Conservation (phyloP, 2,888 invertebrate genomes). For the Cheilosia scutellata region DNA sequence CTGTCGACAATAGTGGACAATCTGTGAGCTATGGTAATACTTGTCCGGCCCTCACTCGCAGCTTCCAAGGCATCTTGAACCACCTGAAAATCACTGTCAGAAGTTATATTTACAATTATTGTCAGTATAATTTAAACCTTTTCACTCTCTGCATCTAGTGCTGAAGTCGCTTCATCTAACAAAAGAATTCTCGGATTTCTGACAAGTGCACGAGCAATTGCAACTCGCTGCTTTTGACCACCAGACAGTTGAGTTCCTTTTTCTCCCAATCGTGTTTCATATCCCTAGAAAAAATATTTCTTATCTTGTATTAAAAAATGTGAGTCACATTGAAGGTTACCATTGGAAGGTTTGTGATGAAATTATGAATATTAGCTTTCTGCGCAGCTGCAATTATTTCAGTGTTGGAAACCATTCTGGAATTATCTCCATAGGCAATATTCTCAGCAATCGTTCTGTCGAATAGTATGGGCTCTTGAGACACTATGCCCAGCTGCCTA, state of each 20-base stretch:
- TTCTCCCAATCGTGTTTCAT: conserved; percentile 91
- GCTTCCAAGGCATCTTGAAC: conserved; percentile 95
- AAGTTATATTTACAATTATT: too few relatives aligned
- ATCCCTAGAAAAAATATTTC: conserved; percentile 85
- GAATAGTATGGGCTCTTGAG: conserved; percentile 96
- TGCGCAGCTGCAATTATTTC: conserved; percentile 92
- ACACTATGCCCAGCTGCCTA: conserved; percentile 93
- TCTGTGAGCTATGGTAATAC: conserved; percentile 94
- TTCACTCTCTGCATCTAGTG: conserved; percentile 93
- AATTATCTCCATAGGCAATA: conserved; percentile 95
- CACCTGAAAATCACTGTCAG: too few relatives aligned
- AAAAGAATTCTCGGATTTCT: conserved; percentile 91
- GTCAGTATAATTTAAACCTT: too few relatives aligned
- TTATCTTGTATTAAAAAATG: background rate
- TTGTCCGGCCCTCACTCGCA: conserved; percentile 92
- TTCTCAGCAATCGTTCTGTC: conserved; percentile 95
- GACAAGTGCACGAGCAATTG: conserved; percentile 93
- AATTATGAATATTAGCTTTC: conserved; percentile 94
- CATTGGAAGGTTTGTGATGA: conserved; percentile 90
- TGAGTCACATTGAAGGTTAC: conserved; percentile 82
- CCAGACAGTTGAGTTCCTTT: conserved; percentile 92
- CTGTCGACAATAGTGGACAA: conserved; percentile 93
- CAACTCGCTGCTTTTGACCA: conserved; percentile 94
- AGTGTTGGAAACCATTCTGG: conserved; percentile 87
- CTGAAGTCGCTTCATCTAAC: conserved; percentile 94